These are phyloP conservation scores for Lutjanus argentimaculatus DNA, from an alignment of 2,797 vertebrate species.

Conservation along the genomic window DNA sequence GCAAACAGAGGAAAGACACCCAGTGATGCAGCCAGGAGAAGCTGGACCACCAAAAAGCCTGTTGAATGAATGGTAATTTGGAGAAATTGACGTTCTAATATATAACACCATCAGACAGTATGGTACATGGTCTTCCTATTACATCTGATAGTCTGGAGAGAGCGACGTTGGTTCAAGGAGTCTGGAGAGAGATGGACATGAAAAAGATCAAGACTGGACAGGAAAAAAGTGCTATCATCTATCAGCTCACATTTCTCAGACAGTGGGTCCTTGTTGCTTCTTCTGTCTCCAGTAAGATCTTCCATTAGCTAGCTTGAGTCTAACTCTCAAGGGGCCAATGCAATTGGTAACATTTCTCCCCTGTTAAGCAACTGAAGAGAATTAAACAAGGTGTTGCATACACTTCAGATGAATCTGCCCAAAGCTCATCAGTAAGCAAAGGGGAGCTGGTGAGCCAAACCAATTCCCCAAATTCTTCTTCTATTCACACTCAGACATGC, in stretches of 20 bases:
- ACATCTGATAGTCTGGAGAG: too few species aligned
- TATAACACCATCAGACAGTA: neutral
- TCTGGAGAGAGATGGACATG: too few species aligned
- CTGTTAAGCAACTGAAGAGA: constrained; percentile 7
- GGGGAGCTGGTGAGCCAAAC: constrained; percentile 29
- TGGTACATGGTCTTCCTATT: too few species aligned
- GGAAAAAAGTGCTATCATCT: neutral
- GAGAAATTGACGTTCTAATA: neutral
- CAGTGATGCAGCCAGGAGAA: constrained; percentile 17
- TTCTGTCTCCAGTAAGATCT: neutral
- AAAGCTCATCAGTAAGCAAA: constrained; percentile 52
- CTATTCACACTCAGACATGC: constrained; percentile 24
- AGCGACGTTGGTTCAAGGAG: too few species aligned
- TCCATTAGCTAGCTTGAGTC: constrained; percentile 6
- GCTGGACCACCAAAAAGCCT: neutral
- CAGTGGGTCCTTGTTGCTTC: neutral
- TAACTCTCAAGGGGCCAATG: neutral
- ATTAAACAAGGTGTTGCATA: constrained; percentile 27
- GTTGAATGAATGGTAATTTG: neutral
- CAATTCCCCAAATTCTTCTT: constrained; percentile 45
- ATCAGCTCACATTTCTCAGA: neutral
- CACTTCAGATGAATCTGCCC: constrained; percentile 27
- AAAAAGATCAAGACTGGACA: neutral
- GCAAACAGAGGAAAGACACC: neutral
- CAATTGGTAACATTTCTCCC: neutral